These are phyloP conservation scores for Aotus griseimembra DNA, from an alignment of 2,797 vertebrate species.

Conservation along the genomic window DNA sequence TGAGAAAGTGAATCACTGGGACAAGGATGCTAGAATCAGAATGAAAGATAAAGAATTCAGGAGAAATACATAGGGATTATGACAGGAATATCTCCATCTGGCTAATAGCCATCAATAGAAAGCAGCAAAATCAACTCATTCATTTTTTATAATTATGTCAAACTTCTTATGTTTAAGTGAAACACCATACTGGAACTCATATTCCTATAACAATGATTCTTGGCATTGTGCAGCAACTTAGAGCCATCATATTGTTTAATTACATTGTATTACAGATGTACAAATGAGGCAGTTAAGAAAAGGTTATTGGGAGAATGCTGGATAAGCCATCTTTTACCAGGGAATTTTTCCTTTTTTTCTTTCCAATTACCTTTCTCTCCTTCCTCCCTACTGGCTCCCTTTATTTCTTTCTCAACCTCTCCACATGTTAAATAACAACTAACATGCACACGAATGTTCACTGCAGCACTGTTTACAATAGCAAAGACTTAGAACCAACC, in stretches of 20 bases:
- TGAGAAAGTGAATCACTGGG: background rate
- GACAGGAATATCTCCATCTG: background rate
- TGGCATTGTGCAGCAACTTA: background rate
- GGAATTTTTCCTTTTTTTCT: background rate
- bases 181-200: slow-evolving; percentile 40
- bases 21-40: background rate
- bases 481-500: too few relatives aligned
- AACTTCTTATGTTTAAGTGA: slow-evolving; percentile 45
- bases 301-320: background rate
- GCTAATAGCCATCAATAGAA: background rate
- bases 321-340: background rate
- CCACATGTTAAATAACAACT: background rate
- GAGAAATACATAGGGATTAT: background rate
- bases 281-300: background rate
- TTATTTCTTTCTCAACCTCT: background rate
- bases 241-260: background rate
- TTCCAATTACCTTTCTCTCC: background rate
- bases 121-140: background rate
- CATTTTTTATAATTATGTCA: slow-evolving; percentile 45
- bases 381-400: background rate
- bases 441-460: too few relatives aligned
- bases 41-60: background rate
- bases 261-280: background rate
- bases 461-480: too few relatives aligned
- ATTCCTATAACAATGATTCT: slow-evolving; percentile 12